Evolutionary conservation across 2,888 invertebrate genomes (phyloP).

Genomic region (Andricus curvator): DNA sequence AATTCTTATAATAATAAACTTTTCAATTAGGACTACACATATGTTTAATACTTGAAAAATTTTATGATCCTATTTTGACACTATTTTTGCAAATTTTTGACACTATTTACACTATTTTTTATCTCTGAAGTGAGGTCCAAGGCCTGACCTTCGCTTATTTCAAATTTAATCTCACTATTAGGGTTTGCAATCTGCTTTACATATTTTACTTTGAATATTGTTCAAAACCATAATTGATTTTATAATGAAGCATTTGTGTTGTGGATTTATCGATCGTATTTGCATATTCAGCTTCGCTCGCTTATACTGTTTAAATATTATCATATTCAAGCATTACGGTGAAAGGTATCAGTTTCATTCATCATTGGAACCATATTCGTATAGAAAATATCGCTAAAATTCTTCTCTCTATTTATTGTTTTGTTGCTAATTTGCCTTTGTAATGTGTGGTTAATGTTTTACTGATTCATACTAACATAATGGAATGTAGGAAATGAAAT

Average conservation of each 20-base stretch:
- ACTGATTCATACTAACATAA: not conserved
- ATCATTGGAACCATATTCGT: not conserved
- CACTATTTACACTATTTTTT: too few relatives aligned
- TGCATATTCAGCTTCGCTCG: conserved; percentile 7
- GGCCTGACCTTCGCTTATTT: not conserved
- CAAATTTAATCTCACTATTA: not conserved
- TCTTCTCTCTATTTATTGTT: not conserved
- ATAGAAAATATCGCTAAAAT: not conserved
- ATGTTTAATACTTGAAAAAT: too few relatives aligned
- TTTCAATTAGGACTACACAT: too few relatives aligned
- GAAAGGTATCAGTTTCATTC: not conserved
- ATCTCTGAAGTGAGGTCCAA: too few relatives aligned
- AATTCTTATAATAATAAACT: too few relatives aligned
- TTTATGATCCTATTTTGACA: too few relatives aligned
- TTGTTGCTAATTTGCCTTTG: conserved; percentile 10
- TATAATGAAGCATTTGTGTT: conserved; percentile 3
- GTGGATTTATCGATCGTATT: not conserved
- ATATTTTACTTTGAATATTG: not conserved
- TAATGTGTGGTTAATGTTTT: conserved; percentile 3
- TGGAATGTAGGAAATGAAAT: not conserved
- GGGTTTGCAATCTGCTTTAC: not conserved
- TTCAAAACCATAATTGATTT: not conserved
- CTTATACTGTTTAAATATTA: conserved; percentile 7
- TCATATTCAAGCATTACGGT: conserved; percentile 8
- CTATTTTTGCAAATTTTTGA: too few relatives aligned